Percentiles rank a stretch among this genome's conserved stretches.
Conservation (phyloP, 2,797 vertebrate species). For the Tamandua tetradactyla region DNA sequence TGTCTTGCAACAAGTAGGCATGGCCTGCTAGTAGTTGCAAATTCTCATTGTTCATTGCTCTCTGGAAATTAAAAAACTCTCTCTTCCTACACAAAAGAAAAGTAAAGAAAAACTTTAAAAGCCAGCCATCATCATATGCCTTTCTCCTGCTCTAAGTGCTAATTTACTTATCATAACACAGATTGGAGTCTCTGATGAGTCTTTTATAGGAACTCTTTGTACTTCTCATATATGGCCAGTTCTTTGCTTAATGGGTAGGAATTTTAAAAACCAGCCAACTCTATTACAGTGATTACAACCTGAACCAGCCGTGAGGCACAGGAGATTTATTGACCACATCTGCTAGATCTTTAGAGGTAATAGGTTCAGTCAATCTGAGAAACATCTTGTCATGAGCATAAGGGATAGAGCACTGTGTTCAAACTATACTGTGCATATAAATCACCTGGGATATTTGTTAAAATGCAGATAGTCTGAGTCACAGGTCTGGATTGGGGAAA, state of each 20-base stretch:
- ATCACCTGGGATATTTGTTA: constrained; percentile 1
- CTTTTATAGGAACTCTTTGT: constrained; percentile 28
- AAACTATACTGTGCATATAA: not conserved
- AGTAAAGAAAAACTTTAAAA: constrained; percentile 16
- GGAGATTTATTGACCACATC: constrained; percentile 31
- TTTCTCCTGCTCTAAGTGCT: constrained; percentile 13
- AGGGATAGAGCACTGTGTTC: not conserved
- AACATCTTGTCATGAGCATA: not conserved
- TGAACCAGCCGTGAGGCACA: not conserved
- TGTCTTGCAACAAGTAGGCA: not conserved
- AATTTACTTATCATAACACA: constrained; percentile 35
- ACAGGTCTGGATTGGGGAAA: not conserved
- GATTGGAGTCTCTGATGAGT: not conserved
- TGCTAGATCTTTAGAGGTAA: constrained; percentile 37
- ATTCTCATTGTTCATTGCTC: constrained; percentile 4
- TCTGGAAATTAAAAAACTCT: constrained; percentile 3
- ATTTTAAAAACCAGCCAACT: constrained; percentile 20
- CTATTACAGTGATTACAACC: not conserved
- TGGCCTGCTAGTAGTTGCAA: not conserved
- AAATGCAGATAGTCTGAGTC: not conserved
- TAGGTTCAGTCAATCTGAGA: constrained; percentile 33
- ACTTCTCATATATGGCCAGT: not conserved
- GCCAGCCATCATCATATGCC: not conserved
- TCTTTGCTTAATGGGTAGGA: constrained; percentile 13
- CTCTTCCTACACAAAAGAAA: not conserved